These are phyloP conservation scores for Zaprionus lachaisei DNA, from an alignment of 1,140 invertebrate species.

Conservation along the genomic window DNA sequence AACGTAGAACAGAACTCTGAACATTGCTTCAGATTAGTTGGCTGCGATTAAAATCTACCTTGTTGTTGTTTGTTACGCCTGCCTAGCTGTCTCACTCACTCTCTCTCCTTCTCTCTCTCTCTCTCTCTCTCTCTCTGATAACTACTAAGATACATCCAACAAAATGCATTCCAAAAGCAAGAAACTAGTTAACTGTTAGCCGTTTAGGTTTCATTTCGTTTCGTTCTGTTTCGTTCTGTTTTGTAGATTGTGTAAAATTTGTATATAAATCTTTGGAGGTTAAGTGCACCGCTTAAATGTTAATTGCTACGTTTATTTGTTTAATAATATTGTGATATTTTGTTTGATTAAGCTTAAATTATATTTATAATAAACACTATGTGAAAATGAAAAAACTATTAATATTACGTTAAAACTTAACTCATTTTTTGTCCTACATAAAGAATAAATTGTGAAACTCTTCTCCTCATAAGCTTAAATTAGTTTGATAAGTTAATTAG, in stretches of 20 bases:
- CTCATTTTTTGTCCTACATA: slow-evolving; percentile 21
- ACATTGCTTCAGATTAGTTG: slow-evolving; percentile 76
- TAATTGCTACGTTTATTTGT: slow-evolving; percentile 66
- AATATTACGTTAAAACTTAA: slow-evolving; percentile 26
- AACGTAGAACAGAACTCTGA: slow-evolving; percentile 28
- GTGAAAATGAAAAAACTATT: slow-evolving; percentile 48
- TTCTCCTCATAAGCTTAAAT: slow-evolving; percentile 73
- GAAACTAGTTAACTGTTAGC: slow-evolving; percentile 75
- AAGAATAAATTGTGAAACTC: slow-evolving; percentile 36
- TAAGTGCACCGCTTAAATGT: slow-evolving; percentile 42
- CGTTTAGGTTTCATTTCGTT: slow-evolving; percentile 26
- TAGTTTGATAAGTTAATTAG: slow-evolving; percentile 64
- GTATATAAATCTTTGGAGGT: slow-evolving; percentile 53
- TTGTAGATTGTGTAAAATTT: slow-evolving; percentile 36
- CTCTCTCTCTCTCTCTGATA: slow-evolving; percentile 7
- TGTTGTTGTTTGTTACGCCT: slow-evolving; percentile 71
- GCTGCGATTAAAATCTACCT: slow-evolving; percentile 76
- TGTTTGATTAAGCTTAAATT: slow-evolving; percentile 75
- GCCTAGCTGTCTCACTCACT: slow-evolving; percentile 9
- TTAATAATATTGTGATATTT: slow-evolving; percentile 79
- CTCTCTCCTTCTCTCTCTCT: slow-evolving; percentile 14
- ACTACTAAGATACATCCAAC: slow-evolving; percentile 52
- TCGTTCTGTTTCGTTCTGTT: slow-evolving; percentile 36
- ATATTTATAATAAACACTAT: slow-evolving; percentile 47
- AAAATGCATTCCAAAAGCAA: slow-evolving; percentile 78